These are phyloP conservation scores for Sebastes cheni DNA, from an alignment of 2,797 vertebrate species.

Conservation along the genomic window DNA sequence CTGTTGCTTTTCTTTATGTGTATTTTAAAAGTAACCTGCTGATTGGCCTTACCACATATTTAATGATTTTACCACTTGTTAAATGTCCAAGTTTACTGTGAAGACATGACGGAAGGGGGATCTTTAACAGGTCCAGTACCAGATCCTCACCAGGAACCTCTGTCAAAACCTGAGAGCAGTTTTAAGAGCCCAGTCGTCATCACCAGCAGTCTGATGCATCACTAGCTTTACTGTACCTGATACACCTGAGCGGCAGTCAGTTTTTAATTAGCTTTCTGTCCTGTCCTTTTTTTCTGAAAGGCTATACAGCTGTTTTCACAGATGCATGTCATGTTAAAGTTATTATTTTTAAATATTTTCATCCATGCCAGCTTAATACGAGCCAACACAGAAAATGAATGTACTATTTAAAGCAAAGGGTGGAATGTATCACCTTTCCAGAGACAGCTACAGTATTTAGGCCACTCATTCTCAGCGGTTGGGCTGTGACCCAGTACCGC, in stretches of 20 bases:
- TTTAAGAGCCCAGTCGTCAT: not conserved
- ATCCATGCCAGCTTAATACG: not conserved
- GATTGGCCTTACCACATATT: too few relatives aligned
- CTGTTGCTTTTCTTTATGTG: too few relatives aligned
- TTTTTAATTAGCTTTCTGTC: not conserved
- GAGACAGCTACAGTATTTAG: not conserved
- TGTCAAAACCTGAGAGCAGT: not conserved
- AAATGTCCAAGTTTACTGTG: not conserved
- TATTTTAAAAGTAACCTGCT: too few relatives aligned
- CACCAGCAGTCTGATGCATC: not conserved
- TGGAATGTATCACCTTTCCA: not conserved
- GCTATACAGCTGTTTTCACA: conserved; percentile 2
- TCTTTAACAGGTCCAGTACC: not conserved
- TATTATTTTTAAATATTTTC: conserved; percentile 8
- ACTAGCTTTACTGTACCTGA: not conserved
- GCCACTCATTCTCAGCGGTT: not conserved
- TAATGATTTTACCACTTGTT: too few relatives aligned
- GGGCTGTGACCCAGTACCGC: not conserved
- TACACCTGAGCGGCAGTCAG: not conserved
- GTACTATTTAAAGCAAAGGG: not conserved
- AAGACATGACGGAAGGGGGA: not conserved
- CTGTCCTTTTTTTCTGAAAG: not conserved
- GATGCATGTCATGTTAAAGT: conserved; percentile 3
- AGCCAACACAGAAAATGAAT: not conserved
- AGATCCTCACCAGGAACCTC: not conserved